phyloP scores from a whole-genome alignment of 2,113 vertebrate species.

The Neolamprologus sp. region DNA sequence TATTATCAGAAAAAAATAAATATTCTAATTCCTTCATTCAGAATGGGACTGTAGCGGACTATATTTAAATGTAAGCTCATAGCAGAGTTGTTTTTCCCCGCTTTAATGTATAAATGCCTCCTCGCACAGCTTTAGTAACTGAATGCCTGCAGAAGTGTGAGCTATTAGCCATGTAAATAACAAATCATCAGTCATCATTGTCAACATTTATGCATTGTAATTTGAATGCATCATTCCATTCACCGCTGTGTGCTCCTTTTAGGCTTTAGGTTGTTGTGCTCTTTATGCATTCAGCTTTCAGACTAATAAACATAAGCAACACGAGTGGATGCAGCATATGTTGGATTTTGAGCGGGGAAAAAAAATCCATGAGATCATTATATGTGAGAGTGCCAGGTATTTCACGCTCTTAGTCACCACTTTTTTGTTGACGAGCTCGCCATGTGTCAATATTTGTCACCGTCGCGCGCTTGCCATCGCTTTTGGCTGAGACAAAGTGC shows the following conservation, averaged over 20 bases:
- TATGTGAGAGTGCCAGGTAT: background rate
- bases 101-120: background rate
- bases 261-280: background rate
- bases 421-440: background rate
- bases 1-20: background rate
- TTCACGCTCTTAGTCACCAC: background rate
- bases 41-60: background rate
- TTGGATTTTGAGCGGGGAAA: background rate
- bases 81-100: background rate
- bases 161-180: background rate
- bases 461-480: background rate
- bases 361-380: background rate
- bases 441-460: slow-evolving; percentile 18
- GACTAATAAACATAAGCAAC: background rate
- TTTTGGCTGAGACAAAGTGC: slow-evolving; percentile 13
- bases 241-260: background rate
- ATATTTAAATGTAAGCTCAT: background rate
- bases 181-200: background rate
- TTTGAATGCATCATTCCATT: background rate
- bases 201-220: background rate
- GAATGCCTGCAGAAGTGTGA: background rate
- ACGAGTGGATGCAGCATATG: background rate
- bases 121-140: background rate
- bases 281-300: background rate
- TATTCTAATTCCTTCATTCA: background rate